Base-by-base conservation (phyloP, 2,888 invertebrate species). In the Psococerastis gibbosa region DNA sequence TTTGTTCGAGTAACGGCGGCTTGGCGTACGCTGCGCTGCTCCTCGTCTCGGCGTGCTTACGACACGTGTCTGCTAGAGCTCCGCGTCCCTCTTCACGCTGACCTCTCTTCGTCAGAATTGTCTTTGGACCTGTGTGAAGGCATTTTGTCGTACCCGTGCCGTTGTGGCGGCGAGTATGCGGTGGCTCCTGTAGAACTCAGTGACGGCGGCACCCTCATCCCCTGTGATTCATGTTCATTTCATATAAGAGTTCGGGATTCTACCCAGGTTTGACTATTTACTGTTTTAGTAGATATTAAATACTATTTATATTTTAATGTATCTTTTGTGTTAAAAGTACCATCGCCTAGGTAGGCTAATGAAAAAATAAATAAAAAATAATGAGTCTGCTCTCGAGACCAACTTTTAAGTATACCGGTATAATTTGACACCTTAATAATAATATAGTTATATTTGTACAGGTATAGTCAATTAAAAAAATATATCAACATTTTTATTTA, bases 141-240 rank as follows among this genome's bases (percentile, higher is more conserved):
- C 5, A 13, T 13, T 20, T 13, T 38, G 38, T 18, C 17, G n/a
- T 20, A 18, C n/a, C 17, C 22, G 18, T 38, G 38, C 38, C 38
- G 38, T 5, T 38, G 38, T 11, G 38, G 38, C 5, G 38, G 38
- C n/a, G 16, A 20, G n/a, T 38, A 18, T 20, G 13, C 13, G 22
- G 6, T 38, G 5, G 18, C 13, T 15, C 9, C n/a, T 6, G 11
- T 13, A 3, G 16, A 38, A n/a, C 18, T 38, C 5, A 38, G n/a
- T 18, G 38, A 38, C 20, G 6, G n/a, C n/a, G 38, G 20, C n/a
- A 15, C 17, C 3, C 17, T 17, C 13, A 20, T 38, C n/a, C 22
- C 20, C 20, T 38, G 38, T 22, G 32, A 17, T 33, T 20, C 13
- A 32, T 31, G 34, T 9, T 18, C 31, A 3, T 4, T 2, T 18